Percentiles rank a stretch among this genome's conserved stretches.
These are phyloP conservation scores for Erinaceus europaeus DNA, from an alignment of 2,113 vertebrate genomes.

Conservation along the genomic window DNA sequence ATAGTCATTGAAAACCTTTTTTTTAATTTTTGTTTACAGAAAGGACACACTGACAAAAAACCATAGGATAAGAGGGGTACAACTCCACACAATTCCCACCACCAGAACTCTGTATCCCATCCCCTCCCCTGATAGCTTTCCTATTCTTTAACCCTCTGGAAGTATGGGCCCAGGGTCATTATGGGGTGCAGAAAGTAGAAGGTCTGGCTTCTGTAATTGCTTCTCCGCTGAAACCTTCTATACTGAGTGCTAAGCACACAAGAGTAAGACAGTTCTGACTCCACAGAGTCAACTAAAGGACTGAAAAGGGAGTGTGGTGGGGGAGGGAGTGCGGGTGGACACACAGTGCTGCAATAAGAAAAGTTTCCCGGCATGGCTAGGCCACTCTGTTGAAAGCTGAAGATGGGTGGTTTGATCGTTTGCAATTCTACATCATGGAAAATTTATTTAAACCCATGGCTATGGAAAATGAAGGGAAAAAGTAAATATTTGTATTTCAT, in stretches of 20 bases:
- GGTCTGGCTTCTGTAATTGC: neutral
- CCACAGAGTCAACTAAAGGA: neutral
- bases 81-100: too few relatives aligned
- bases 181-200: too few relatives aligned
- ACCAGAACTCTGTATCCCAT: too few relatives aligned
- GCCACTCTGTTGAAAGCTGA: conserved; percentile 35
- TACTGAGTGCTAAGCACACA: neutral
- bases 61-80: too few relatives aligned
- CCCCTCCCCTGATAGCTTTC: too few relatives aligned
- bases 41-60: too few relatives aligned
- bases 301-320: conserved; percentile 4
- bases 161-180: too few relatives aligned
- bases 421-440: conserved; percentile 44
- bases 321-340: neutral
- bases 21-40: too few relatives aligned
- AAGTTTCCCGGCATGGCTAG: neutral
- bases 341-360: neutral
- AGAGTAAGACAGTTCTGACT: neutral
- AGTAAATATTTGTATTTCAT: conserved; percentile 41
- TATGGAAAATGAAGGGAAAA: conserved; percentile 51
- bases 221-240: neutral
- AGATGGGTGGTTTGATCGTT: conserved; percentile 39
- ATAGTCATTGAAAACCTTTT: too few relatives aligned
- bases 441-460: conserved; percentile 19
- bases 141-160: too few relatives aligned